Evolutionary conservation across 2,797 vertebrate genomes (phyloP), one percentile per base, ranked within the genome.

Genomic region (Parauchenoglanis ngamensis): DNA sequence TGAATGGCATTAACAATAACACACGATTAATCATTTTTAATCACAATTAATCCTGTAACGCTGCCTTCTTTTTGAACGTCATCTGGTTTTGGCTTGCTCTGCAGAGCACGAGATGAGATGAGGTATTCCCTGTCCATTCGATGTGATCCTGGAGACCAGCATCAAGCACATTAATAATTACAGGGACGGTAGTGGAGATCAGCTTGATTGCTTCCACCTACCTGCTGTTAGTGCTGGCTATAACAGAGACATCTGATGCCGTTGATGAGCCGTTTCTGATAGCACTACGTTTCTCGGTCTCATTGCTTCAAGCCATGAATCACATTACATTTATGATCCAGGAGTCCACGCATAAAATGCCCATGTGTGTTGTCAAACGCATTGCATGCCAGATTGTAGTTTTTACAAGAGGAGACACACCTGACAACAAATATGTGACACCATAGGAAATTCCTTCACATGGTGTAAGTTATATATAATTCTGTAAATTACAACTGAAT

Each of bases 141-240:
- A 19, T 35, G 65, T 65, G 54, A 77, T 78, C 73, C 84, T 84
- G 40, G 63, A 88, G 19, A 73, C 40, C 85, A 65, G 78, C 28
- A 67, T 86, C 46, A 40, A n/a, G 86, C 79, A 59, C 61, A 85
- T 89, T 79, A 88, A 92, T 90, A 87, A 89, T 86, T 88, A 86
- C 89, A 88, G 65, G 44, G n/a, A 25, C 21, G 40, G 78, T 57
- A 81, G 77, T 75, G 86, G 86, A 88, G 73, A 88, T 56, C 57
- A 61, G 68, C 54, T 84, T 83, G 57, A 54, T 31, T 44, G 56
- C 83, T 52, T 72, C 61, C 85, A 72, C 52, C 67, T 23, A 21
- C 80, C 85, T 68, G 67, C 87, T 80, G 79, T 68, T 49, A 67
- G 44, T 70, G 77, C 5, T 17, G 82, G 70, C 52, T 80, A 61